Conservation (phyloP, 2,113 vertebrate genomes). For the Stegastes partitus region DNA sequence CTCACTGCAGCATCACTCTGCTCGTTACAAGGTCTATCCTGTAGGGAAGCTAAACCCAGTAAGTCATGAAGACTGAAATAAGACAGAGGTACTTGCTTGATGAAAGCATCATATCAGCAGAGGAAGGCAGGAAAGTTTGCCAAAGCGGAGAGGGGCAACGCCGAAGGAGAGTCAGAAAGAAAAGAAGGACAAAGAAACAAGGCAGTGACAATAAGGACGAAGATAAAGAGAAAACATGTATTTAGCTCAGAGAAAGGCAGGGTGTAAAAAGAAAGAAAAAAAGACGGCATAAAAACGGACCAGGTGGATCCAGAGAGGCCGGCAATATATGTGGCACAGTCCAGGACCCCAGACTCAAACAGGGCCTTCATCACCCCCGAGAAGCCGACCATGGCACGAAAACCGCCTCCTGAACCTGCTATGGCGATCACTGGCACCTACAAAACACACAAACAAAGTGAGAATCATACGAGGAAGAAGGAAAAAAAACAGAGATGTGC, state of each 20-base stretch:
- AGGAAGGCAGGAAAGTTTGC: constrained; percentile 21
- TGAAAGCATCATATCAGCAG: constrained; percentile 40
- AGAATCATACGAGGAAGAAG: constrained; percentile 1
- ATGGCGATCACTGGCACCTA: constrained; percentile 96
- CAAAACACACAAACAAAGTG: constrained; percentile 13
- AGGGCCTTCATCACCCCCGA: constrained; percentile 97
- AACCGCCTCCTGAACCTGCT: constrained; percentile 95
- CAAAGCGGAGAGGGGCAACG: constrained; percentile 27
- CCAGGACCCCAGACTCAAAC: constrained; percentile 93
- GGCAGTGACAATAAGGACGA: not conserved
- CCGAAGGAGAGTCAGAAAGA: not conserved
- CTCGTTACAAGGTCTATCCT: constrained; percentile 1
- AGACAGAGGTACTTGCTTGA: constrained; percentile 28
- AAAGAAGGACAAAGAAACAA: not conserved
- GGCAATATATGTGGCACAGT: constrained; percentile 94
- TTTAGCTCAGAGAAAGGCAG: not conserved
- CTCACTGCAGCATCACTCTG: not conserved
- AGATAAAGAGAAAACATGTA: not conserved
- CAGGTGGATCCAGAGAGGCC: constrained; percentile 98
- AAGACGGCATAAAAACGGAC: constrained; percentile 77
- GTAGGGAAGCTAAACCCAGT: constrained; percentile 23
- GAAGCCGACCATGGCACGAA: constrained; percentile 96
- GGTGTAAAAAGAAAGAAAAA: not conserved
- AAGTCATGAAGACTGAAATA: constrained; percentile 28
- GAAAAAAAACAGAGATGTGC: not conserved